Percentiles rank a stretch among this genome's conserved stretches.
phyloP scores from a whole-genome alignment of 2,113 vertebrate genomes.

The Cochlearius cochlearius region DNA sequence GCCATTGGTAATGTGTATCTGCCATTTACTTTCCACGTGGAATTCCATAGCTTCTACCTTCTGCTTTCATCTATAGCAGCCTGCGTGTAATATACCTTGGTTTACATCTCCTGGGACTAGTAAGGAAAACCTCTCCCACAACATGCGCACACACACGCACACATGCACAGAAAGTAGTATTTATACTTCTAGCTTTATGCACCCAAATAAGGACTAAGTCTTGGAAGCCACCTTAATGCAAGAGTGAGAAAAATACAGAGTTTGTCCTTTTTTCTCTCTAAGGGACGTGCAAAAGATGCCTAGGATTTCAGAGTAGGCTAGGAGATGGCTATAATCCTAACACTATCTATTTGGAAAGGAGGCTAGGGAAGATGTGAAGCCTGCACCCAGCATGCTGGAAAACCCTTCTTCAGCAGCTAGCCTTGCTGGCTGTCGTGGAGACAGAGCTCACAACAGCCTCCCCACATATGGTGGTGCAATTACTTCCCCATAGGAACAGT shows the following conservation, averaged over 20 bases:
- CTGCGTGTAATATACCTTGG: background rate
- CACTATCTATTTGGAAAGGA: background rate
- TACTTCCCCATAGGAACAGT: background rate
- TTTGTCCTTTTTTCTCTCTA: background rate
- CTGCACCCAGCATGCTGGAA: background rate
- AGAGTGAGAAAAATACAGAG: background rate
- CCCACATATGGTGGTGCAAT: background rate
- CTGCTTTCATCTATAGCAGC: background rate
- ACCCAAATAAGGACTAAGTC: background rate
- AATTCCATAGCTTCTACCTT: background rate
- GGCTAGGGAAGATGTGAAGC: background rate
- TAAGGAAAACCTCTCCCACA: background rate
- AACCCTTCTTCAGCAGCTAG: background rate
- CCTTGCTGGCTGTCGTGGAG: background rate
- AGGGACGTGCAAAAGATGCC: background rate
- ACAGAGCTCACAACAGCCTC: background rate
- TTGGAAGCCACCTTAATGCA: background rate
- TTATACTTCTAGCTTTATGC: background rate
- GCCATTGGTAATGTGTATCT: background rate
- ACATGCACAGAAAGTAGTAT: background rate
- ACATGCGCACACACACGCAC: no score
- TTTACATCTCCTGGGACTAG: background rate
- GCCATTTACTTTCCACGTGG: background rate
- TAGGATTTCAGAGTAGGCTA: background rate
- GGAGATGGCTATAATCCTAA: background rate